Evolutionary conservation across 2,888 invertebrate genomes (phyloP), one percentile per base, ranked within the genome.

Genomic region (Dolomedes plantarius): DNA sequence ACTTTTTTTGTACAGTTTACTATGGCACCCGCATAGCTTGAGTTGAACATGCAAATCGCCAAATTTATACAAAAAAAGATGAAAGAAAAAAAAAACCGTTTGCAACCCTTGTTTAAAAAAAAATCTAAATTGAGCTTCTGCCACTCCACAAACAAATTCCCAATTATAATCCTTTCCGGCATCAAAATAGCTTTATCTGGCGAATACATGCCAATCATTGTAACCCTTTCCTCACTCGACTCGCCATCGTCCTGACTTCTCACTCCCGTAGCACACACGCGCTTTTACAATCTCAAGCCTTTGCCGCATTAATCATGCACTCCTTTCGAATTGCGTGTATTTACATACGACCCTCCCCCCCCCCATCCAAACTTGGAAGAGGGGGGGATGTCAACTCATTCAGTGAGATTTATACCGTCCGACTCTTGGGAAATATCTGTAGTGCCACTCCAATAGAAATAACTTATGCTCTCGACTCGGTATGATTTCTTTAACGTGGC

Each of bases 311-410:
- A 56, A 56, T 56, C 56, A 56, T 56, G 56, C 56, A 56, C 56
- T 23, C 3, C 56, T 56, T 56, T 23, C 56, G 23, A 23, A 56
- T 56, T 23, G 23, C 56, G 11, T 23, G 23, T 23, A 56, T 56
- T 56, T 56, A 56, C 56, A 56, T 56, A 56, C 11, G 23, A 23
- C 19, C 56, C 56, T 5, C 2, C n/a, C 16, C 16, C 16, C 9
- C 9, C 56, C 23, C 23, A 23, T 23, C 16, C 56, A 23, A 16
- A 23, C 23, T 19, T 7, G 23, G 36, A 23, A 23, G 56, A 46
- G 46, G 46, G n/a, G 46, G 46, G 56, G 56, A 56, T 56, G 56
- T 56, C 56, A 56, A 56, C 23, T 56, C 56, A 23, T 56, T 56
- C 56, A 3, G 23, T 23, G 19, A 56, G 56, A 56, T 56, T 56